Base-by-base conservation (phyloP, 2,113 vertebrate genomes). In the Syngnathoides biaculeatus region DNA sequence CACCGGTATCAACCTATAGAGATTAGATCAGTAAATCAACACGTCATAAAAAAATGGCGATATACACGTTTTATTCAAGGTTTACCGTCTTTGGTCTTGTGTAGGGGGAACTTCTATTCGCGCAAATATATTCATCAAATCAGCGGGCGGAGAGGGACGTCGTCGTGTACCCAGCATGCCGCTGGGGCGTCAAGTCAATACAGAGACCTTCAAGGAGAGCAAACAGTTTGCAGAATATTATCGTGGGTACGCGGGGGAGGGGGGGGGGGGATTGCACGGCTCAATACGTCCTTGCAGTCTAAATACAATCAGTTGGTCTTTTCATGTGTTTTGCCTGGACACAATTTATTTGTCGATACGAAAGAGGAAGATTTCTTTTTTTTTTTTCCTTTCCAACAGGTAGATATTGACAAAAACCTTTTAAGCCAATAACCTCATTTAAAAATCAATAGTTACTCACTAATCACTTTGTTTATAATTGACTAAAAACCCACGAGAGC, bases 161-260 rank as follows among this genome's bases (percentile, higher is more conserved):
- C 42, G 68, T 30, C n/a, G 62, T 72, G 64, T 30, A 62, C 64
- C 67, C 39, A 67, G 42, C 67, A 67, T 43, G 69, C 65, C 65
- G 78, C 24, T 40, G 39, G 80, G 67, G 69, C 39, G 30, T 50
- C 27, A 43, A 67, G 68, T 83, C 80, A 67, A 89, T 84, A 84
- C 71, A 68, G 75, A 74, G 76, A 87, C 86, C 81, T 85, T 87
- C 68, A 79, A 71, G 45, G 45, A 73, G 47, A 47, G 42, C 39
- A 63, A 60, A 60, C 12, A 19, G 20, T 39, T 60, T 60, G 38
- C 20, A 40, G 52, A 55, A 24, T 55, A 55, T 55, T 24, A 55
- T 14, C 52, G 14, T 24, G 52, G 1, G 12, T 55, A 12, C 26
- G 1, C 11, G 8, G n/a, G 12, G 1, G 52, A 1, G n/a, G n/a